Base-by-base conservation (phyloP, 2,113 vertebrate genomes). In the Todiramphus saurophagus region DNA sequence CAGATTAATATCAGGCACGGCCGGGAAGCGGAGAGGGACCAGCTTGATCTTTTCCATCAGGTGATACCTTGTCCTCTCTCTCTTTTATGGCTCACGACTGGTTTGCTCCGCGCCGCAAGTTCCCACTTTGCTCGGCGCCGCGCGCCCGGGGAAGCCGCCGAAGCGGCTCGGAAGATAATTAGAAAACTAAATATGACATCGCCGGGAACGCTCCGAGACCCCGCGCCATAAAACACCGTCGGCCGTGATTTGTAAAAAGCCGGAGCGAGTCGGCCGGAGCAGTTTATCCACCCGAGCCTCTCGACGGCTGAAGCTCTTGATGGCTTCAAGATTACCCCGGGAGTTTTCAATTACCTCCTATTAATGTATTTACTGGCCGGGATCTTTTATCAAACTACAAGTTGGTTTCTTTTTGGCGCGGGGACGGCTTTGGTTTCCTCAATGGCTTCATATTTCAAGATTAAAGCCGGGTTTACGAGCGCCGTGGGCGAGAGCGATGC, bases 401-500 rank as follows among this genome's bases (percentile, higher is more conserved):
- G 93, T 91, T 96, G 97, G 73, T 96, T 88, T 62, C 75, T 89
- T 90, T 94, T 23, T 48, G n/a, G 19, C 48, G 14, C 64, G 63
- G 92, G 73, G 92, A 95, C 64, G 97, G 97, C 82, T 97, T 74
- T 94, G 70, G 83, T 96, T 96, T 87, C 96, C 96, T 96, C 96
- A 97, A 98, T 96, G 97, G 97, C 96, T 74, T 13, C 97, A 97
- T 97, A 97, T 98, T 98, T 98, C 97, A 98, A 94, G 94, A 96
- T 98, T 97, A 98, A 96, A 98, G 97, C 92, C 89, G 50, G 50
- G 7, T 25, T 51, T 92, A 60, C 90, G 75, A 96, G 97, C 97
- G 92, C 94, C 95, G 95, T 68, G 83, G 96, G 96, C 94, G 80
- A 97, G 97, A 98, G 97, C 91, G 93, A 98, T 96, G 97, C 96